phyloP scores from a whole-genome alignment of 1,140 invertebrate species.

The Micrasema minimum region DNA sequence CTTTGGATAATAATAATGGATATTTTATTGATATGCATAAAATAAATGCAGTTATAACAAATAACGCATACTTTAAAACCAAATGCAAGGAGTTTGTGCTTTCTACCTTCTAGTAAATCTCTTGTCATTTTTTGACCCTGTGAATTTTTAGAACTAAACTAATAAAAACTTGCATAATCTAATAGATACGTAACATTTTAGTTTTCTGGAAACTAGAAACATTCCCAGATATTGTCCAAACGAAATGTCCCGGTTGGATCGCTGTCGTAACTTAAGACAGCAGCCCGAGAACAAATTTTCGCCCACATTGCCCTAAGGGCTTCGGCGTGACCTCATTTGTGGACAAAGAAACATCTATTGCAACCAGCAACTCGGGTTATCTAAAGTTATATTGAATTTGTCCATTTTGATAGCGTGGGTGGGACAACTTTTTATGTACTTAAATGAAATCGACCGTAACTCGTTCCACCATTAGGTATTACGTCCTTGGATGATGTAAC shows the following conservation, averaged over 20 bases:
- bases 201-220: no score
- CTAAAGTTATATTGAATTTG: slow-evolving; percentile 25
- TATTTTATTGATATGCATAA: no score
- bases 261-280: slow-evolving; percentile 18
- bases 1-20: no score
- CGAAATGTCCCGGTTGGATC: neutral
- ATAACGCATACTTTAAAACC: neutral
- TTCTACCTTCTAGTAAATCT: neutral
- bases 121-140: slow-evolving; percentile 2
- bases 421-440: slow-evolving; percentile 26
- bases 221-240: neutral
- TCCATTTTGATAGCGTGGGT: slow-evolving; percentile 29
- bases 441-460: slow-evolving; percentile 14
- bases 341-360: slow-evolving; percentile 33
- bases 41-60: no score
- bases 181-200: no score
- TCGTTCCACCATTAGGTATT: slow-evolving; percentile 8
- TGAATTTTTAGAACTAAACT: no score
- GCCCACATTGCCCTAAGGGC: slow-evolving; percentile 31
- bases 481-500: slow-evolving; percentile 28
- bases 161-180: no score
- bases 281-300: slow-evolving; percentile 20
- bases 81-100: neutral
- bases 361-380: neutral
- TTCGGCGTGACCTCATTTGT: slow-evolving; percentile 11